Evolutionary conservation across 2,113 vertebrate species (phyloP), one percentile per base, ranked within the genome.

Genomic region (Percina caprodes): DNA sequence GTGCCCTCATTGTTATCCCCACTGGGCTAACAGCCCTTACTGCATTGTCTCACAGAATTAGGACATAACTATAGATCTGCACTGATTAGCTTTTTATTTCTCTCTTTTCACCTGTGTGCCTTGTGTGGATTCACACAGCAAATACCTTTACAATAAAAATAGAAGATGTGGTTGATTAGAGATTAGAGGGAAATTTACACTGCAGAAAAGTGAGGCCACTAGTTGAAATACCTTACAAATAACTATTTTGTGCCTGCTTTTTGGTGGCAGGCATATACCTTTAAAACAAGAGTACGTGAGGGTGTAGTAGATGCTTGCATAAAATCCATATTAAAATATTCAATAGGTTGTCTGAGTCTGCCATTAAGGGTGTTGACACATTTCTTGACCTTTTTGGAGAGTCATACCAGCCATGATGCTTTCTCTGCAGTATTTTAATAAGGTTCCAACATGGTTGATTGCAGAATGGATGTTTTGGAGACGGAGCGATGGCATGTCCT

Each of bases 1-100:
- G 60, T 88, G 68, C 69, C 72, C 69, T 88, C 62, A 72, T 78
- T 78, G 77, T 56, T 46, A 69, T 76, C 39, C 80, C 82, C 59
- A 84, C 77, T 63, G 83, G 45, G 82, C 42, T 82, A 82, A 89
- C 71, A 63, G 69, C 59, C n/a, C 56, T 61, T 60, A 49, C 67
- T 69, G 58, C 69, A 24, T 77, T 60, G 30, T 69, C 23, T 74
- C 54, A 60, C 33, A 55, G 24, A 73, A 78, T 83, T n/a, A 14
- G 67, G 65, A 56, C 55, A 68, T 42, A 49, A 73, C 59, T 12
- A 65, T 82, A 74, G 84, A 83, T 90, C 52, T 49, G n/a, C 35
- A 24, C 83, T 80, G 69, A 88, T 82, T 75, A 6, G 72, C 51
- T 81, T 63, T 67, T 85, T 60, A 11, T 77, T 72, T 74, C 21